Evolutionary conservation across 1,140 invertebrate species (phyloP), one percentile per base, ranked within the genome.

Genomic region (Solenopsis fugax): DNA sequence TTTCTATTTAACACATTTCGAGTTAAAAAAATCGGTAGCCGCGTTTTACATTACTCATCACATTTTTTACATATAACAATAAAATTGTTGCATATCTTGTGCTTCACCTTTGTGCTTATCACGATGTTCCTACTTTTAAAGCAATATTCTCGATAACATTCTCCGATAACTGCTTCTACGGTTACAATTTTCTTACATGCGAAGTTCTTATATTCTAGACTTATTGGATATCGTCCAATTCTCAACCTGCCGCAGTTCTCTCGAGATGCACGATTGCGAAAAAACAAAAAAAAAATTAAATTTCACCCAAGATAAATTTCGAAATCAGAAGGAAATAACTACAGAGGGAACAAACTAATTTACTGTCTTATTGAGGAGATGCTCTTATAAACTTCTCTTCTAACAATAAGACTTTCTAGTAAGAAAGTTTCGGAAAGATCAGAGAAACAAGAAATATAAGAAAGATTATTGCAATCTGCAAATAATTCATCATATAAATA

Each of bases 221-320:
- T 58, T 73, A 82, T 72, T 82, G 65, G 37, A 72, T 56, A 72
- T 34, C 52, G 10, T 72, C n/a, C 67, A 82, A 37, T 82, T 82
- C 34, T 29, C 62, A 13, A 65, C 60, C n/a, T 60, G 18, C 21
- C 21, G 13, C 56, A 37, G 10, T n/a, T 73, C 54, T 24, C 24
- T 73, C n/a, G 54, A 12, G 41, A 60, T 37, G 41, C 29, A 34
- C 41, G 52, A 10, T 24, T 34, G 12, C 18, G 37, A 52, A 60
- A 82, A 37, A 73, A 73, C 10, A 52, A 56, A 29, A 29, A 29
- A 29, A 29, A 29, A 29, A 29, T 1, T 2, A 29, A 73, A 82
- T 73, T 82, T 73, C 29, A 18, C n/a, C 67, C 54, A 60, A 60
- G 37, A 82, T 72, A 58, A 18, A 21, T 48, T 72, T 18, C 18